A percentile compares a stretch with the other conserved stretches of the same genome.
Evolutionary conservation across 2,113 vertebrate genomes (phyloP).

Genomic region (Stomatorhinus ivindoensis): DNA sequence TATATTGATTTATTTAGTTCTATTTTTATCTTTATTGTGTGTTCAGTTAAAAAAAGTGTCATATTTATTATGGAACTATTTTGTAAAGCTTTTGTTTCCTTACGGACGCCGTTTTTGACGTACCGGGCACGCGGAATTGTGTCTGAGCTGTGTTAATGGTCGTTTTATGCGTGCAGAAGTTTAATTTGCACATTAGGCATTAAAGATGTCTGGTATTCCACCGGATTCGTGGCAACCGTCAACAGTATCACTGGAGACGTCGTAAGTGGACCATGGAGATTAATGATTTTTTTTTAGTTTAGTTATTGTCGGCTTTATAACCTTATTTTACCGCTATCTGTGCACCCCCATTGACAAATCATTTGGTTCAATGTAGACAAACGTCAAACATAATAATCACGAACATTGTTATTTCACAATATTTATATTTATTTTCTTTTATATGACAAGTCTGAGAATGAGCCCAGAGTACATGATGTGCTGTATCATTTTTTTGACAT

Average conservation of each 20-base stretch:
- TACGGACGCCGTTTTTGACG: neutral
- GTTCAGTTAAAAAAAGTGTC: neutral
- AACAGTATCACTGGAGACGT: slow-evolving; percentile 76
- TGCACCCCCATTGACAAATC: neutral
- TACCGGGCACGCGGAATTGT: neutral
- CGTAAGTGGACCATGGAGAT: slow-evolving; percentile 58
- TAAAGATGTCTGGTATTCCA: slow-evolving; percentile 68
- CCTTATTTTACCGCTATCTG: neutral
- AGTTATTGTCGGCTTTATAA: neutral
- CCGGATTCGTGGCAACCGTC: slow-evolving; percentile 85
- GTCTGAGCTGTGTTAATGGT: neutral
- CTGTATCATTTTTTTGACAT: neutral
- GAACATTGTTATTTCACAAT: neutral
- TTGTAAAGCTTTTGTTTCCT: neutral
- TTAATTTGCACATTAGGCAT: neutral
- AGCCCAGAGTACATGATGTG: neutral
- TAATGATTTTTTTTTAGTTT: neutral
- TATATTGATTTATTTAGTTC: neutral
- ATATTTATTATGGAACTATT: neutral
- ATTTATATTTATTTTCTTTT: neutral
- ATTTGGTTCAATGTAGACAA: neutral
- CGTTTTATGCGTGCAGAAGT: neutral
- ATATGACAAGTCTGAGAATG: neutral
- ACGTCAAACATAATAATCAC: neutral
- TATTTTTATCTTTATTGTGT: neutral